These are phyloP conservation scores for Coremacera marginata DNA, from an alignment of 2,888 invertebrate genomes.

Conservation along the genomic window DNA sequence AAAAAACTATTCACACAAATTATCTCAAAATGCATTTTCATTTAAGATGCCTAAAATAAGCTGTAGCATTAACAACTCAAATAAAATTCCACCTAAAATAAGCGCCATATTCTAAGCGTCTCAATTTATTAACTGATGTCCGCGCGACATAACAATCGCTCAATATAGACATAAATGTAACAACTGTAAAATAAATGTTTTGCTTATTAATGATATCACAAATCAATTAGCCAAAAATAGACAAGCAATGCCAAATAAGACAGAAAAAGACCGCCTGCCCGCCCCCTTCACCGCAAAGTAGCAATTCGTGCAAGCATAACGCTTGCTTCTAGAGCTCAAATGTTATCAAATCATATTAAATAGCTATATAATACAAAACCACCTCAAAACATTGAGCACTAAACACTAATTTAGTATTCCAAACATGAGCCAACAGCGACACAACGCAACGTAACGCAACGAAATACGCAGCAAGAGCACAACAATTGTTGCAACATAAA, in stretches of 20 bases:
- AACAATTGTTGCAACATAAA: constrained; percentile 48
- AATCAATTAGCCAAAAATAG: constrained; percentile 26
- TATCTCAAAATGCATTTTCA: too few relatives aligned
- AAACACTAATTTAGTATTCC: constrained; percentile 27
- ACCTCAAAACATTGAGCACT: neutral
- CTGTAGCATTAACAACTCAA: neutral
- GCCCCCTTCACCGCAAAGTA: neutral
- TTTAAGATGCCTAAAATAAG: neutral
- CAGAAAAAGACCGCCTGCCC: neutral
- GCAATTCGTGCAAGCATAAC: neutral
- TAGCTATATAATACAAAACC: neutral
- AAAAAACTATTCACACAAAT: too few relatives aligned
- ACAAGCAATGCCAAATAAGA: neutral
- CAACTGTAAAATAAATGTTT: neutral
- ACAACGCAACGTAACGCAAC: constrained; percentile 10
- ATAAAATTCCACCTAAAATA: too few relatives aligned
- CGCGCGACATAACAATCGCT: neutral
- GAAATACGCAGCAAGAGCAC: constrained; percentile 21
- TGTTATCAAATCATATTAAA: constrained; percentile 24
- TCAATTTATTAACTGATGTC: neutral
- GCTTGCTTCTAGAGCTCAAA: neutral
- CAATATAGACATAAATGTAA: neutral
- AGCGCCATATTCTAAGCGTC: neutral
- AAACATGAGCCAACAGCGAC: constrained; percentile 13
- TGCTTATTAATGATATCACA: neutral